Evolutionary conservation across 2,113 vertebrate genomes (phyloP).

Genomic region (Aramus guarauna): DNA sequence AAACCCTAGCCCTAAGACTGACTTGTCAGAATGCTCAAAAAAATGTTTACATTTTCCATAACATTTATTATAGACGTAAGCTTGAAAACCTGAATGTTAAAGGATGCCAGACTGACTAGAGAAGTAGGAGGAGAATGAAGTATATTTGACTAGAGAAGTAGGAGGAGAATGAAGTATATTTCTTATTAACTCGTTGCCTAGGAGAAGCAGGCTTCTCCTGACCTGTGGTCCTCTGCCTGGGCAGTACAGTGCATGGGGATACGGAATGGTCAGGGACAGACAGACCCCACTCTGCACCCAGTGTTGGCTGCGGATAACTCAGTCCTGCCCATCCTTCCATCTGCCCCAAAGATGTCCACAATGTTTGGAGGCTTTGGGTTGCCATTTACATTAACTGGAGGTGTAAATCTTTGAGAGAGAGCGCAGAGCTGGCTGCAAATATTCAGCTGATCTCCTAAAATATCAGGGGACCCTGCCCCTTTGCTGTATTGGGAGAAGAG

Average conservation of each 20-base stretch:
- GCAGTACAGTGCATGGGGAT: accelerated
- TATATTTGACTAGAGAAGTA: neutral
- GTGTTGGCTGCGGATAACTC: neutral
- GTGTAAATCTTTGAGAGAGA: neutral
- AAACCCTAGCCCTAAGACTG: neutral
- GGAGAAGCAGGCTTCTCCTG: neutral
- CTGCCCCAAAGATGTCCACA: neutral
- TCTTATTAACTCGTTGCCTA: accelerated
- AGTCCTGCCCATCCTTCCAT: neutral
- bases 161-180: neutral
- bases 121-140: neutral
- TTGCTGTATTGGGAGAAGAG: neutral
- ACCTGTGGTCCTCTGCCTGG: accelerated
- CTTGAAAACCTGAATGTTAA: neutral
- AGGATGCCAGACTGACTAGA: neutral
- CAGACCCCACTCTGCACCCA: accelerated
- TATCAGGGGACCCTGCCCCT: no score
- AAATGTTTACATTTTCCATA: neutral
- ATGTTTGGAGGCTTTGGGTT: neutral
- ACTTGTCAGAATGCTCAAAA: neutral
- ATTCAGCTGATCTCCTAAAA: neutral
- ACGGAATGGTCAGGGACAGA: neutral
- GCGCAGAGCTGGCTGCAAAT: neutral
- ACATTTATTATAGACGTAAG: neutral
- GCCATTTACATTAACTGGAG: neutral